Evolutionary conservation across 2,888 invertebrate genomes (phyloP).

Genomic region (Morpho achilles): DNA sequence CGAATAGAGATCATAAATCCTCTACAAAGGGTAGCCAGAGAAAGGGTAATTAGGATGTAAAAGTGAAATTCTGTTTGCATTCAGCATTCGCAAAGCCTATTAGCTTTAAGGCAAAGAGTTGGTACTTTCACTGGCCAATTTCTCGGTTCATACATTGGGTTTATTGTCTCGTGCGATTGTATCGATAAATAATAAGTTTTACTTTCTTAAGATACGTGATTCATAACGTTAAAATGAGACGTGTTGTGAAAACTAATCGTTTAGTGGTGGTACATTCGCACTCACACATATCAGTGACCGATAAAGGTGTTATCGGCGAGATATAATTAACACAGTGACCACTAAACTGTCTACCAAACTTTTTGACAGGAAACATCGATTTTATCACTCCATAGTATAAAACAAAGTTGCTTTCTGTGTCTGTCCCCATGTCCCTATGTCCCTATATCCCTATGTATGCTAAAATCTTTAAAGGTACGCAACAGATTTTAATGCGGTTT

Average conservation of each 20-base stretch:
- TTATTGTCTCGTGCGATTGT: slow-evolving; percentile 18
- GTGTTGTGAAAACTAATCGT: too few relatives aligned
- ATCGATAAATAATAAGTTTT: slow-evolving; percentile 17
- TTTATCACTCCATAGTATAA: too few relatives aligned
- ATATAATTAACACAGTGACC: background rate
- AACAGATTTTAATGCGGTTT: too few relatives aligned
- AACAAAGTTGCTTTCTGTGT: too few relatives aligned
- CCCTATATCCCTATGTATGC: too few relatives aligned
- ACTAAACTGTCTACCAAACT: background rate
- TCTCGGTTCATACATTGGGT: slow-evolving; percentile 8
- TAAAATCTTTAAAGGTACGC: too few relatives aligned
- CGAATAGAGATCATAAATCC: slow-evolving; percentile 63
- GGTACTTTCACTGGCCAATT: slow-evolving; percentile 61
- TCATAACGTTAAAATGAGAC: background rate
- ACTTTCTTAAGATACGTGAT: slow-evolving; percentile 15
- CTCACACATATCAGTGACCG: too few relatives aligned
- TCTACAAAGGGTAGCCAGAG: slow-evolving; percentile 53
- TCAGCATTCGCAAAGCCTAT: slow-evolving; percentile 57
- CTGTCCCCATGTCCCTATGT: too few relatives aligned
- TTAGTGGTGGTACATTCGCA: too few relatives aligned
- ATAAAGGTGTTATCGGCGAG: too few relatives aligned
- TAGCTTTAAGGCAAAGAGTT: slow-evolving; percentile 42
- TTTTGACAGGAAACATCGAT: background rate
- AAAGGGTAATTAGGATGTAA: slow-evolving; percentile 73
- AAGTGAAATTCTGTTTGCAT: slow-evolving; percentile 66